Conservation (phyloP, 2,797 vertebrate genomes). For the Coilia nasus region DNA sequence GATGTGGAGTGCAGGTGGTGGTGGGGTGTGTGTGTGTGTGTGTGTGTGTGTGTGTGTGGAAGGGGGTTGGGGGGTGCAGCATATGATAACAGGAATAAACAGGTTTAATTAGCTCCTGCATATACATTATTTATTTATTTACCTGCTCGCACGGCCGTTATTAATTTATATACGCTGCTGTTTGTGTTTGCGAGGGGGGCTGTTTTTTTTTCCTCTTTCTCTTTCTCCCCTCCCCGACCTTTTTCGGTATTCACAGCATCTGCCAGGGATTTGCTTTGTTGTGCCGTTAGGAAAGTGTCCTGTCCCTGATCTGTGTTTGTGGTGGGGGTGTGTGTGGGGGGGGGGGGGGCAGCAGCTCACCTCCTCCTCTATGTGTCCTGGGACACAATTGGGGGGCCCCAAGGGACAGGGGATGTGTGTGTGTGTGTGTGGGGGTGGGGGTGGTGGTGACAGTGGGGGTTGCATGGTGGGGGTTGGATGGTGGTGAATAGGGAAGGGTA, state of each 20-base stretch:
- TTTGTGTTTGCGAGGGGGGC: slow-evolving; percentile 61
- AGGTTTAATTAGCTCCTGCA: slow-evolving; percentile 92
- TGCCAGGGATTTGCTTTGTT: slow-evolving; percentile 76
- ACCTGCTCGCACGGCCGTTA: slow-evolving; percentile 71
- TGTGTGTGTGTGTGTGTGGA: slow-evolving; percentile 42
- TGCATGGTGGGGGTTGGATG: too few species aligned
- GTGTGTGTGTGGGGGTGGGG: not conserved
- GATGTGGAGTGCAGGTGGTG: slow-evolving; percentile 68
- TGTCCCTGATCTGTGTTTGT: slow-evolving; percentile 55
- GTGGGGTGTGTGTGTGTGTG: slow-evolving; percentile 59
- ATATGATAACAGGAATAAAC: slow-evolving; percentile 96
- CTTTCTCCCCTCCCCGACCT: slow-evolving; percentile 22
- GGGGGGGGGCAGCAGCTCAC: slow-evolving; percentile 45
- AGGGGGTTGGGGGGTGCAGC: slow-evolving; percentile 89
- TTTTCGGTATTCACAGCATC: slow-evolving; percentile 81
- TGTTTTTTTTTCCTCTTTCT: slow-evolving; percentile 2
- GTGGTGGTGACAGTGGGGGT: slow-evolving; percentile 28
- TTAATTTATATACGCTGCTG: slow-evolving; percentile 80
- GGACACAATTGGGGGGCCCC: slow-evolving; percentile 54
- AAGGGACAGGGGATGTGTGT: slow-evolving; percentile 33
- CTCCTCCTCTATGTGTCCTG: slow-evolving; percentile 64
- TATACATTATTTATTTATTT: slow-evolving; percentile 87
- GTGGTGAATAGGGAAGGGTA: too few species aligned
- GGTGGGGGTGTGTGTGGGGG: slow-evolving; percentile 26
- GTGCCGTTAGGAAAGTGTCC: slow-evolving; percentile 59